phyloP scores from a whole-genome alignment of 1,140 invertebrate genomes.

The Radopholus similis region DNA sequence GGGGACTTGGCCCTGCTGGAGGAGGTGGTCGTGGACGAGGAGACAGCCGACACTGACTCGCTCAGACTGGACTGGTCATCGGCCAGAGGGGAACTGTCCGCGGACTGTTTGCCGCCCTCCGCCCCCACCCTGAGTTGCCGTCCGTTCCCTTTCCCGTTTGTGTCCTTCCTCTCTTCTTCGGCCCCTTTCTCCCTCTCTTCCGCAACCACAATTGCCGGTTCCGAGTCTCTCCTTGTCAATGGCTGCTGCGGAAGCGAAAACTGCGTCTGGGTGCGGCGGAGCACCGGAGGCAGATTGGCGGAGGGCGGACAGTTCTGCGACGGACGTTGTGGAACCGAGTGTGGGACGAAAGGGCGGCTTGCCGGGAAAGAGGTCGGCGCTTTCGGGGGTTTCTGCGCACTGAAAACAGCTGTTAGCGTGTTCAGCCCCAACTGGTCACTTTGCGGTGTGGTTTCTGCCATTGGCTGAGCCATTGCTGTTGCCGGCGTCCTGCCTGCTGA shows the following conservation, averaged over 20 bases:
- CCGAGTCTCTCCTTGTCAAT: conserved; percentile 27
- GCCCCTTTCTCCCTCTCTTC: background rate
- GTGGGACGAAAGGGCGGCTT: background rate
- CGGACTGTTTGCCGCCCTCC: no score
- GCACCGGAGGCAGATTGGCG: background rate
- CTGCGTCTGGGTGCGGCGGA: background rate
- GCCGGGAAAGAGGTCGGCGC: no score
- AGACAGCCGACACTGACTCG: background rate
- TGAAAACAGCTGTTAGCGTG: background rate
- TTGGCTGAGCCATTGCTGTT: background rate
- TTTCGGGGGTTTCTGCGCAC: background rate
- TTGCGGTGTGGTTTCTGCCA: background rate
- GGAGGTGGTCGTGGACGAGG: conserved; percentile 14
- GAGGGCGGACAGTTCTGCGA: background rate
- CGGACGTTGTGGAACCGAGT: background rate
- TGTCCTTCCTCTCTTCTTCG: background rate
- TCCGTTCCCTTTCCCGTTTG: background rate
- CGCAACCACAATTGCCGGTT: conserved; percentile 20
- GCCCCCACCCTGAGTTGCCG: no score
- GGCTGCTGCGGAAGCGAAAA: background rate
- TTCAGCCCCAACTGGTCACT: background rate
- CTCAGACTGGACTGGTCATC: conserved; percentile 1
- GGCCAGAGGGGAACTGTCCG: background rate
- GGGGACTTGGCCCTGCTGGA: conserved; percentile 20
- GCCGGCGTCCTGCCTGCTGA: background rate